Evolutionary conservation across 2,797 vertebrate species (phyloP), one percentile per base, ranked within the genome.

Genomic region (Hippocampus kuda): DNA sequence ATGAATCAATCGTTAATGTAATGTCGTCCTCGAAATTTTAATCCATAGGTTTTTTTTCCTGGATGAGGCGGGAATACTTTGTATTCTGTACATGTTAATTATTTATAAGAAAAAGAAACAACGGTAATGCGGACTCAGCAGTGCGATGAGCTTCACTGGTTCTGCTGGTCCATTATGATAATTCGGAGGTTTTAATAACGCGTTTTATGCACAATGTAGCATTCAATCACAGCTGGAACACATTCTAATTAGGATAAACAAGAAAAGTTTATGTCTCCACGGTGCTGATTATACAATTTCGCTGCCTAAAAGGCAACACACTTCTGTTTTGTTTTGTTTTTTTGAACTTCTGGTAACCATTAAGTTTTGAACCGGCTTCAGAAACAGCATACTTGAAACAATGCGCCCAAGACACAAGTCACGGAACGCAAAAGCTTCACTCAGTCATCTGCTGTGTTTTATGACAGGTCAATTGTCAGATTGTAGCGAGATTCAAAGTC

Each of bases 21-120:
- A 34, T 34, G 5, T 34, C 5, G 34, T 34, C 5, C 5, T 34
- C 5, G 34, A 34, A 34, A 34, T 34, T 34, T 34, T 6, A 34
- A 34, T 34, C 34, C 34, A 34, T 6, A 34, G 34, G 34, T 34
- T 34, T 34, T 34, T 6, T 1, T 34, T 34, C 5, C 5, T 6
- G 34, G 34, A 6, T 34, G 34, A 34, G 34, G 34, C 0, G 5
- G 34, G 5, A 34, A 34, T 34, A 38, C 34, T 51, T 6, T 51
- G 1, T 51, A 20, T 51, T 20, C 49, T 7, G 2, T 22, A 22
- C 20, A 20, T 26, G 1, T 57, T 57, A 22, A 9, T 38, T 18
- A 44, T 4, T 65, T 46, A 64, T 11, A 64, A 30, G 42, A 65
- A 65, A 65, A 65, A 65, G n/a, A 65, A 63, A n/a, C 22, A 24